These are phyloP conservation scores for Grammomys dolichurus DNA, from an alignment of 2,113 vertebrate genomes.

Conservation along the genomic window DNA sequence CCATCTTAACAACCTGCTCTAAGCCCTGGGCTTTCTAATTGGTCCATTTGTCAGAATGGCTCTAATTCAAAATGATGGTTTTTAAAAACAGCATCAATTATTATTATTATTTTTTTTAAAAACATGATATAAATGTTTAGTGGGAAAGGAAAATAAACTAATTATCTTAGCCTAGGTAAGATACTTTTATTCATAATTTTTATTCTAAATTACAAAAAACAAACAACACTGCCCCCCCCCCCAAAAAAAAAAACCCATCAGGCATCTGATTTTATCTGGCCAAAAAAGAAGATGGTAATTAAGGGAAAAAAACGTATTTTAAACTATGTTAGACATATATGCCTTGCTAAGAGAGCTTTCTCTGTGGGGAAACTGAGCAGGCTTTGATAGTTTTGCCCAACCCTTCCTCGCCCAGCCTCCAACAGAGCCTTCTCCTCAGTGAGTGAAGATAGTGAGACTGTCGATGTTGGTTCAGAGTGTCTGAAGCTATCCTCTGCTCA, in stretches of 20 bases:
- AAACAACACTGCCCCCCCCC: not conserved
- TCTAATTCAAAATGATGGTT: slow-evolving; percentile 63
- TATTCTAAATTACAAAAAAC: slow-evolving; percentile 56
- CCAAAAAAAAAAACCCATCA: not conserved
- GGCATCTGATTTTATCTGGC: not conserved
- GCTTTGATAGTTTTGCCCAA: not conserved
- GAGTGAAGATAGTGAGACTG: not conserved
- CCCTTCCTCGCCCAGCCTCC: not conserved
- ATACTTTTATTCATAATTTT: slow-evolving; percentile 69
- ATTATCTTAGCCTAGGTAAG: slow-evolving; percentile 70
- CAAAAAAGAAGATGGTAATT: slow-evolving; percentile 53
- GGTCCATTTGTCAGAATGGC: slow-evolving; percentile 10
- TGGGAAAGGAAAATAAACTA: slow-evolving; percentile 68
- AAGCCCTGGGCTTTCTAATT: not conserved
- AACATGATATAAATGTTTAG: slow-evolving; percentile 32
- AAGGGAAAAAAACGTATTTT: slow-evolving; percentile 33
- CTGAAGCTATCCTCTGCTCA: not conserved
- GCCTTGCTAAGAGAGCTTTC: not conserved
- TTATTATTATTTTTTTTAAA: not conserved
- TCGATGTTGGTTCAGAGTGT: not conserved
- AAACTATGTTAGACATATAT: slow-evolving; percentile 34
- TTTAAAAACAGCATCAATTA: slow-evolving; percentile 44
- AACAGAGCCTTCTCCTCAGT: not conserved
- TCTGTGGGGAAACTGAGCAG: not conserved
- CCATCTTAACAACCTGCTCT: not conserved